Evolutionary conservation across 1,140 invertebrate species (phyloP).

Genomic region (Heterodera schachtii): DNA sequence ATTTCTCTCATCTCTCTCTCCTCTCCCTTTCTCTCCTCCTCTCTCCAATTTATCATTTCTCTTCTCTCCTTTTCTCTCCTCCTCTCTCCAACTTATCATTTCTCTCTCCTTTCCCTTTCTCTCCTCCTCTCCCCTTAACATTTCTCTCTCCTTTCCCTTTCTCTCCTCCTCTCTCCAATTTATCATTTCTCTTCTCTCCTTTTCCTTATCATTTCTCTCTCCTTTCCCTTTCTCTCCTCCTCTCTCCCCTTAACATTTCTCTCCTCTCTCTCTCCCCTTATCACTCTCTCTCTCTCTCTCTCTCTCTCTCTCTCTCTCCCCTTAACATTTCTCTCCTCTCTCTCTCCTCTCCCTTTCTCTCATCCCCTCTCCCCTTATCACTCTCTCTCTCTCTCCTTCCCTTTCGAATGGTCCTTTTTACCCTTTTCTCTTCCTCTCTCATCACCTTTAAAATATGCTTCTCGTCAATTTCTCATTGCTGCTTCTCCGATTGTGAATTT

Average conservation of each 20-base stretch:
- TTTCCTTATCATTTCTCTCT: neutral
- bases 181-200: no score
- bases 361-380: neutral
- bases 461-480: no score
- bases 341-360: neutral
- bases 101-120: neutral
- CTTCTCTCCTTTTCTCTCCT: neutral
- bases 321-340: neutral
- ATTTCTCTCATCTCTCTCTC: neutral
- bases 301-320: neutral
- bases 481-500: no score
- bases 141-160: neutral
- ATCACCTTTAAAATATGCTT: no score
- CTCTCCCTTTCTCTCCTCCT: neutral
- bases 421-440: no score
- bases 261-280: no score
- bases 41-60: no score
- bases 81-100: neutral
- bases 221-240: neutral
- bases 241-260: neutral
- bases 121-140: no score
- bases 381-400: neutral
- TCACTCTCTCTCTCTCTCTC: no score
- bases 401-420: neutral
- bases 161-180: no score